A percentile compares a stretch with the other conserved stretches of the same genome.
Evolutionary conservation across 2,113 vertebrate species (phyloP).

Genomic region (Caloenas nicobarica): DNA sequence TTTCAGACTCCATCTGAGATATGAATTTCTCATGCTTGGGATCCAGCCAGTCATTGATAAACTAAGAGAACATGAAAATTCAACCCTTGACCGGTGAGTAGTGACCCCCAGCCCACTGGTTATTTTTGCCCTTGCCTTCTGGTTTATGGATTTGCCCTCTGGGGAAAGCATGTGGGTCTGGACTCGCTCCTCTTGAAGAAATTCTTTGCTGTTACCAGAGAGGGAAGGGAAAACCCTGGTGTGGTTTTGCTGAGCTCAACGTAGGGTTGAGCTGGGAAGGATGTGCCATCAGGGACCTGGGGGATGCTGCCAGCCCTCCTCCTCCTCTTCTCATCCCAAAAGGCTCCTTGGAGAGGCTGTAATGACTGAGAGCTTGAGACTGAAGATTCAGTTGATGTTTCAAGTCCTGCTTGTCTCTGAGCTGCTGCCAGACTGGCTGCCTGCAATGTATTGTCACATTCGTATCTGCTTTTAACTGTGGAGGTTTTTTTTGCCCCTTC

Average conservation of each 20-base stretch:
- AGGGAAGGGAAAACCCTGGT: background rate
- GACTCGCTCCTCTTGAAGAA: background rate
- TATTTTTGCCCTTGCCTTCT: background rate
- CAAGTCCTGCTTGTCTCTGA: background rate
- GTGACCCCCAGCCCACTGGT: accelerated
- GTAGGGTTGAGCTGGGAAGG: background rate
- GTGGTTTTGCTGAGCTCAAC: accelerated
- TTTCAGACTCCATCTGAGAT: conserved; percentile 96
- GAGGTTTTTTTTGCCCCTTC: background rate
- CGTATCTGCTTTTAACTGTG: background rate
- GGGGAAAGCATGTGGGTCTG: background rate
- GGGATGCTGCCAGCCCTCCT: background rate
- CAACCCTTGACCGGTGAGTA: conserved; percentile 93
- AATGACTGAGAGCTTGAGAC: background rate
- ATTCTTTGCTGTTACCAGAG: background rate
- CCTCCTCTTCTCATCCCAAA: background rate
- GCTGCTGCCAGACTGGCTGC: background rate
- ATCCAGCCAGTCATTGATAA: conserved; percentile 99
- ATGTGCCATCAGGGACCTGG: background rate
- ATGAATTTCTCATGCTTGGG: conserved; percentile 97
- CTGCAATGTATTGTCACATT: background rate
- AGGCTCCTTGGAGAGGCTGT: background rate
- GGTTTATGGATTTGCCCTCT: background rate
- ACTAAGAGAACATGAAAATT: conserved; percentile 94
- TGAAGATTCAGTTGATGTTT: background rate